Evolutionary conservation across 2,797 vertebrate genomes (phyloP).

Genomic region (Danio tinwini): DNA sequence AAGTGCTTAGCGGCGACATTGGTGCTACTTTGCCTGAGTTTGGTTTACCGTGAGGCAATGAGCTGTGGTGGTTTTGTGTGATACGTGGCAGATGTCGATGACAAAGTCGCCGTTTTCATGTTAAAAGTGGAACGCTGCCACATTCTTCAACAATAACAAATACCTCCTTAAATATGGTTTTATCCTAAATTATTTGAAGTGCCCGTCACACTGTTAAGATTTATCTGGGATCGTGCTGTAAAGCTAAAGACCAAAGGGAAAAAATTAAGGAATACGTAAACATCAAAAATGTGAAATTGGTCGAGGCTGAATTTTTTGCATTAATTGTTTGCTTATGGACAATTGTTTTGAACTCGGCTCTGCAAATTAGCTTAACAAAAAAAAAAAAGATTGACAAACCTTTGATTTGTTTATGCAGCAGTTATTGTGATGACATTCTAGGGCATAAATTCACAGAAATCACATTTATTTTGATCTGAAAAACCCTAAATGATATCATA

Average conservation of each 20-base stretch:
- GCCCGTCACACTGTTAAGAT: slow-evolving; percentile 55
- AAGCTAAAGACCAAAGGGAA: slow-evolving; percentile 57
- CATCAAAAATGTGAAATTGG: slow-evolving; percentile 52
- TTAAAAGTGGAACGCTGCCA: slow-evolving; percentile 73
- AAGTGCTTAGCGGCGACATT: slow-evolving; percentile 69
- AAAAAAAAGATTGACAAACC: background rate
- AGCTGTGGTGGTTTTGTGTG: slow-evolving; percentile 70
- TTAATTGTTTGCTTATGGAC: slow-evolving; percentile 64
- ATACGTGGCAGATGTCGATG: slow-evolving; percentile 83
- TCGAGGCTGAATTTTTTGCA: slow-evolving; percentile 52
- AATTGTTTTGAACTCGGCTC: slow-evolving; percentile 51
- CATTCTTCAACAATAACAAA: slow-evolving; percentile 74
- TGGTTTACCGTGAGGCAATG: slow-evolving; percentile 76
- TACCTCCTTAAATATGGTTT: slow-evolving; percentile 61
- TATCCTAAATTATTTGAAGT: slow-evolving; percentile 59
- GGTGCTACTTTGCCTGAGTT: slow-evolving; percentile 63
- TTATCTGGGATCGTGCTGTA: slow-evolving; percentile 59
- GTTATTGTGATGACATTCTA: background rate
- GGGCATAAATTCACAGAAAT: background rate
- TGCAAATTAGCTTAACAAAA: slow-evolving; percentile 2
- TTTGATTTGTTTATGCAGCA: slow-evolving; percentile 17
- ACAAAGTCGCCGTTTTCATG: slow-evolving; percentile 76
- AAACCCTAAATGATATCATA: background rate
- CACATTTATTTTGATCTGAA: slow-evolving; percentile 26
- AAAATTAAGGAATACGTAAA: slow-evolving; percentile 66